These are phyloP conservation scores for Manacus vitellinus DNA, from an alignment of 2,113 vertebrate genomes.

Conservation along the genomic window DNA sequence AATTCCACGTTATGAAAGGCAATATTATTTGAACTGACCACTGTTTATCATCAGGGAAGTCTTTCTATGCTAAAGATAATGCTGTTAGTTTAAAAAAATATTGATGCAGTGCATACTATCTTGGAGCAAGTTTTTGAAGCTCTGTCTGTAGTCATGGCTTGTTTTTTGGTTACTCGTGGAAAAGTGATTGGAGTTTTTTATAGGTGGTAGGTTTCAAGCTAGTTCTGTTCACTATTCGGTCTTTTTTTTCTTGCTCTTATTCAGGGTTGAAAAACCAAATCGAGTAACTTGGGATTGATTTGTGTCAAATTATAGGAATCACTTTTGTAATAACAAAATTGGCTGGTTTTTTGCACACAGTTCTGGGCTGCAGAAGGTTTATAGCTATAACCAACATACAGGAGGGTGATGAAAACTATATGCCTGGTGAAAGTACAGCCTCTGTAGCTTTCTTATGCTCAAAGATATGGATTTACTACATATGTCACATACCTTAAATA, in stretches of 20 bases:
- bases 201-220: not conserved
- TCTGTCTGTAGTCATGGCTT: not conserved
- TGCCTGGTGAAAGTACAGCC: not conserved
- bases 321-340: not conserved
- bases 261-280: not conserved
- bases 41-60: not conserved
- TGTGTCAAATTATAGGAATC: not conserved
- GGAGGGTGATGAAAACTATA: not conserved
- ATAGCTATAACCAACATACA: not conserved
- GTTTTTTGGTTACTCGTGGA: not conserved
- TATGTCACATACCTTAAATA: not conserved
- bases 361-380: not conserved
- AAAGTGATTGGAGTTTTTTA: not conserved
- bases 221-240: not conserved
- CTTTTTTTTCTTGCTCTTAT: not conserved
- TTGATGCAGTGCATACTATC: not conserved
- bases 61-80: not conserved
- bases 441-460: not conserved
- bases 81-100: not conserved
- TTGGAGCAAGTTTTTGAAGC: not conserved
- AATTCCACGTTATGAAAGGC: not conserved
- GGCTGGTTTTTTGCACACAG: not conserved
- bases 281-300: not conserved
- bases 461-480: not conserved
- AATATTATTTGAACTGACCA: not conserved